Conservation (phyloP, 2,888 invertebrate species). For the Liodrosophila aerea region DNA sequence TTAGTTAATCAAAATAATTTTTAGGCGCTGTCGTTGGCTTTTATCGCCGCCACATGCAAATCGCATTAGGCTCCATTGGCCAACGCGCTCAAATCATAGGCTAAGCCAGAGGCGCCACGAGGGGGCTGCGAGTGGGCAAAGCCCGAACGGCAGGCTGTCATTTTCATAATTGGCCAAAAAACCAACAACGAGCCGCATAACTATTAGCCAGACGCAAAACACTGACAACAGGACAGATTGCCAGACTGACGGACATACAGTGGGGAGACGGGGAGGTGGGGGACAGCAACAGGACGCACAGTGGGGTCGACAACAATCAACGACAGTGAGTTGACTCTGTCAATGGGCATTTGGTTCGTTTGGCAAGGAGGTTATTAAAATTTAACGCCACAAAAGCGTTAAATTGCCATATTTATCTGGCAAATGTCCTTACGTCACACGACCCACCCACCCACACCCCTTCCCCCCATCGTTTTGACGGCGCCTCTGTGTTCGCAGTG, state of each 20-base stretch:
- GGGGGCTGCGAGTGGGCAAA: background rate
- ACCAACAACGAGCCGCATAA: conserved; percentile 66
- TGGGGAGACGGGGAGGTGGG: background rate
- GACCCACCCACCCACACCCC: background rate
- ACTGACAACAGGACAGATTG: conserved; percentile 18
- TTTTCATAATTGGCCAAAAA: conserved; percentile 74
- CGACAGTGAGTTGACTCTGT: too few species aligned
- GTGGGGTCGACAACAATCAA: background rate
- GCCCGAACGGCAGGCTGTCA: conserved; percentile 39
- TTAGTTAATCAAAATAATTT: conserved; percentile 71
- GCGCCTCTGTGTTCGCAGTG: conserved; percentile 26
- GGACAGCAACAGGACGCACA: background rate
- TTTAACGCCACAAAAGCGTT: conserved; percentile 74
- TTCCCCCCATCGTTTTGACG: background rate
- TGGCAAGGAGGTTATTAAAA: conserved; percentile 64
- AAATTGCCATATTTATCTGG: conserved; percentile 74
- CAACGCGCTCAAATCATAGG: conserved; percentile 15
- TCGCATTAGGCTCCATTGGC: conserved; percentile 63
- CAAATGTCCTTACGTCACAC: conserved; percentile 43
- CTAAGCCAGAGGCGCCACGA: background rate
- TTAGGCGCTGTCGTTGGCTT: conserved; percentile 27
- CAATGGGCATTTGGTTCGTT: conserved; percentile 48
- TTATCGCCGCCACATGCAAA: conserved; percentile 59
- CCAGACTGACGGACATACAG: conserved; percentile 22
- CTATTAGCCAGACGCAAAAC: conserved; percentile 61